phyloP scores from a whole-genome alignment of 2,113 vertebrate genomes.

The Hippocampus comes region DNA sequence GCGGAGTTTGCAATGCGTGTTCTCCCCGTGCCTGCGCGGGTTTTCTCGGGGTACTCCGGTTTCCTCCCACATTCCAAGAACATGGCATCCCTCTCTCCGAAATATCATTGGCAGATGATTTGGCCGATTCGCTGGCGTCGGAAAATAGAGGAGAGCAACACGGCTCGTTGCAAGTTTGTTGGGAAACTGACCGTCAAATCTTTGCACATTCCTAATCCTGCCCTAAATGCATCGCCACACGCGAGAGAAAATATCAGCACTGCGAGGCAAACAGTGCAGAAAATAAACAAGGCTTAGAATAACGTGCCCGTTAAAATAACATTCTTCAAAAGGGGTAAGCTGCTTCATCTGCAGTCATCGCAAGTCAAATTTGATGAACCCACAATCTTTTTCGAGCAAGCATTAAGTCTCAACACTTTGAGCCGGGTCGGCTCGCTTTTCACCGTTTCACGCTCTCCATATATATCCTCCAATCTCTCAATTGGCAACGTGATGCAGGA shows the following conservation, averaged over 20 bases:
- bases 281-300: slow-evolving; percentile 9
- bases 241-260: not conserved
- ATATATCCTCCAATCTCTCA: slow-evolving; percentile 57
- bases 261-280: slow-evolving; percentile 2
- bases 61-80: too few species aligned
- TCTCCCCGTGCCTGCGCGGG: too few species aligned
- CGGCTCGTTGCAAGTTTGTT: not conserved
- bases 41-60: too few species aligned
- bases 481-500: slow-evolving; percentile 58
- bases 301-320: slow-evolving; percentile 4
- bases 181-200: slow-evolving; percentile 1
- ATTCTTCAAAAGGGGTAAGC: slow-evolving; percentile 20
- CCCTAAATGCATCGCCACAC: not conserved
- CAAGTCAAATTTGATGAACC: slow-evolving; percentile 26
- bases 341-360: slow-evolving; percentile 23
- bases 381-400: slow-evolving; percentile 33
- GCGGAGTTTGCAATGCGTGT: too few species aligned
- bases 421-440: slow-evolving; percentile 49
- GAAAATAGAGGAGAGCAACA: not conserved
- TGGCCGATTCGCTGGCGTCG: too few species aligned
- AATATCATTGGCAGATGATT: too few species aligned
- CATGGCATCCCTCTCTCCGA: too few species aligned
- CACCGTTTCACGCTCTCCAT: slow-evolving; percentile 42
- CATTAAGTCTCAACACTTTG: slow-evolving; percentile 35
- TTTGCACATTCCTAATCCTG: not conserved